Conservation (phyloP, 2,888 invertebrate genomes). For the Eupithecia pulchellata region DNA sequence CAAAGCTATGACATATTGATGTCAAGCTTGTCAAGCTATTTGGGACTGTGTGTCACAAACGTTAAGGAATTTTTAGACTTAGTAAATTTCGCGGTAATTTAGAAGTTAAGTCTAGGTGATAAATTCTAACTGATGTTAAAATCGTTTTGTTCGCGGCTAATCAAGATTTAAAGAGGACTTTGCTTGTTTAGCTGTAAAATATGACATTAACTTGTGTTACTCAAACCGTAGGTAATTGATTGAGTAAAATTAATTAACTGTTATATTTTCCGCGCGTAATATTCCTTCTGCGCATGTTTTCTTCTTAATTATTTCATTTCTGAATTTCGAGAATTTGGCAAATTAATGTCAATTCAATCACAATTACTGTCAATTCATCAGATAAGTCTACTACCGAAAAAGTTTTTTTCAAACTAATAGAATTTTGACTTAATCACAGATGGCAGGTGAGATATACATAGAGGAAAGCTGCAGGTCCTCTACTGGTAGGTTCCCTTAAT, state of each 20-base stretch:
- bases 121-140: conserved; percentile 35
- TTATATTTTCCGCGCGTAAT: not conserved
- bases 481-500: not conserved
- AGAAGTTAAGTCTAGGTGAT: conserved; percentile 32
- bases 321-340: too few relatives aligned
- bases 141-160: conserved; percentile 40
- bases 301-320: too few relatives aligned
- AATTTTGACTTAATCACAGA: too few relatives aligned
- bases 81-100: conserved; percentile 35
- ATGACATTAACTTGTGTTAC: too few relatives aligned
- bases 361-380: too few relatives aligned
- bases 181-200: conserved; percentile 13
- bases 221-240: not conserved
- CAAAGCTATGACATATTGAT: not conserved
- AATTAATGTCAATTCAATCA: too few relatives aligned
- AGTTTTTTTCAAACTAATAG: too few relatives aligned
- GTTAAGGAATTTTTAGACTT: conserved; percentile 27
- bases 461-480: not conserved
- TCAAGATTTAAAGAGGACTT: conserved; percentile 32
- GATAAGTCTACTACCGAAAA: too few relatives aligned
- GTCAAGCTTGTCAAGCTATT: conserved; percentile 38
- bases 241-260: not conserved
- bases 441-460: too few relatives aligned
- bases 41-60: conserved; percentile 35
- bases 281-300: too few relatives aligned